Evolutionary conservation across 2,113 vertebrate genomes (phyloP), one percentile per base, ranked within the genome.

Genomic region (Formicarius rufipectus): DNA sequence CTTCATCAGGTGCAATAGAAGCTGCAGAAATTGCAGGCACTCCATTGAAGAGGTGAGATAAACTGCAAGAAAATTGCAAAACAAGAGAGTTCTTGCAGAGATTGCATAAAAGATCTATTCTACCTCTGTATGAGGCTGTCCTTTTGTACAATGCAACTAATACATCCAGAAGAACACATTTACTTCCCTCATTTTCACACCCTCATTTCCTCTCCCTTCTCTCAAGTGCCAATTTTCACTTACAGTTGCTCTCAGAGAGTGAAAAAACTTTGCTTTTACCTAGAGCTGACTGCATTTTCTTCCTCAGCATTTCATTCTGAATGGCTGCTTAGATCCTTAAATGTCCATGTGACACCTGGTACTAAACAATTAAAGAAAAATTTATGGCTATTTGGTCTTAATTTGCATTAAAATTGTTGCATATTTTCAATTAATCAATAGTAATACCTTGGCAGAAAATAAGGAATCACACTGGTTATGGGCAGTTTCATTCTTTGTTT

Each of bases 321-420:
- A 30, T 40, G 23, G 6, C 11, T 71, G 27, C 10, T 28, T 71
- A 75, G 10, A 79, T 25, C 4, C 11, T 64, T 37, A 68, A 82
- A 40, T 23, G 5, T 31, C 19, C 9, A 8, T 22, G 8, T 52
- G 10, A 73, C 19, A 68, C 1, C 7, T 50, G 6, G 3, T 7
- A 59, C 4, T 39, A 60, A 72, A 63, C 33, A 68, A 45, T 37
- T 75, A 75, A 39, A 59, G 8, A 20, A 9, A 45, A n/a, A 24
- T 52, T 12, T 6, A 4, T 16, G 4, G 27, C 14, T 39, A 37
- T 45, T 2, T 0, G 6, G 15, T 67, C 75, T 7, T 9, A 58
- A 50, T 75, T 79, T n/a, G 4, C 22, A 40, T 40, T 71, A 44
- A 71, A 62, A 44, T 30, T 40, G 1, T 47, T 68, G 19, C 4